Base-by-base conservation (phyloP, 1,140 invertebrate genomes). In the Trichonephila clavata region DNA sequence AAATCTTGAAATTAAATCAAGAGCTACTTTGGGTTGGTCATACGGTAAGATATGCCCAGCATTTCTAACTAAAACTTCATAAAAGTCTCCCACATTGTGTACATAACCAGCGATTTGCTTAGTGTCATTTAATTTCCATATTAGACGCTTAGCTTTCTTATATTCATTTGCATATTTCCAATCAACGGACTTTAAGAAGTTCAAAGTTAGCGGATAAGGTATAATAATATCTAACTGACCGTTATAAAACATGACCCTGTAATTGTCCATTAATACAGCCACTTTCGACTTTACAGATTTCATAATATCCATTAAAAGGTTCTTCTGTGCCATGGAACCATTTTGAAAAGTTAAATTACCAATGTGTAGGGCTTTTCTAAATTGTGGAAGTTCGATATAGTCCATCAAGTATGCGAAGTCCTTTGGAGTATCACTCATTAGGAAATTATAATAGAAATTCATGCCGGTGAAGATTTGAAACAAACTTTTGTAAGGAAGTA, bases 211-310 rank as follows among this genome's bases (percentile, higher is more conserved):
- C 0, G 98, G 97, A 95, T 98, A 98, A 2, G 98, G 97, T 3
- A 98, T 97, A 95, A 98, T 98, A 24, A 98, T 97, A 95, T 98
- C 98, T 63, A 98, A 95, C 95, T 98, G 98, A 0, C 98, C 98
- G 95, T 97, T 98, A 95, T 98, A 98, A 10, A 95, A 65, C 77
- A 94, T 16, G 13, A 93, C 84, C 77, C 94, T 90, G 86, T 95
- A 95, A 68, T 95, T 80, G 87, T 96, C 95, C 96, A 97, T 93
- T 0, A 99, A 95, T 90, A 97, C 97, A 10, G 97, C 96, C 81
- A 99, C 96, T 97, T 97, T 97, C 1, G 97, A 97, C 68, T 97
- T 97, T 39, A 98, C 97, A 0, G 97, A 98, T 95, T 98, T 96
- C 97, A 98, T 98, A 0, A 99, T 96, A 96, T 99, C 98, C 43